Base-by-base conservation (phyloP, 2,888 invertebrate genomes). In the Liopterus haemorrhoidalis region DNA sequence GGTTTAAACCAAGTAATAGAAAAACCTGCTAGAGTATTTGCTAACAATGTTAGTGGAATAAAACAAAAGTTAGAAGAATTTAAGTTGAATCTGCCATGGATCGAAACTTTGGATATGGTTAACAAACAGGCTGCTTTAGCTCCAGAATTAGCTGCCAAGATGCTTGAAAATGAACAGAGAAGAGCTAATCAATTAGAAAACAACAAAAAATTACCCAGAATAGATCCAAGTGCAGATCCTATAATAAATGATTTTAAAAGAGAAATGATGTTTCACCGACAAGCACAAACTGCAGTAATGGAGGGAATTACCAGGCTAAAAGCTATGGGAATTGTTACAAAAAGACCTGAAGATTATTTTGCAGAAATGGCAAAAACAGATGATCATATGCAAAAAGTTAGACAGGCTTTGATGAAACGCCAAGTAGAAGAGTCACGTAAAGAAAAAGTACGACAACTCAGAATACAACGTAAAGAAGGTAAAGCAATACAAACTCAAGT, bases 281-380 rank as follows among this genome's bases (percentile, higher is more conserved):
- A 90, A 66, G 91, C 88, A 0, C 91, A 96, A 63, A 79, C 85
- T 15, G 83, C 95, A 0, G 90, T 90, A 1, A 56, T 91, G 18
- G 81, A 87, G 51, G 89, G 85, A 0, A 75, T 97, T 15, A 80
- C 81, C 32, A 77, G 77, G 53, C 70, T 99, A 5, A 85, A 89
- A 49, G 76, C 79, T 25, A 64, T 89, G 4, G 81, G 81, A 14
- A 70, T 95, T 33, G 72, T 79, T 1, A 94, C 92, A 0, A 84
- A 80, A 60, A 76, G 86, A 37, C 99, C 99, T 0, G 88, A 90
- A 43, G 97, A 97, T 68, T 99, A 94, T 67, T 97, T 95, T 70
- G 99, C 97, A 0, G 92, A 99, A 74, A 99, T 99, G 99, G 93
- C 92, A 0, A 99, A 99, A 67, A 76, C 89, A 9, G 99, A 99